Conservation (phyloP, 2,797 vertebrate species). For the Alca torda region DNA sequence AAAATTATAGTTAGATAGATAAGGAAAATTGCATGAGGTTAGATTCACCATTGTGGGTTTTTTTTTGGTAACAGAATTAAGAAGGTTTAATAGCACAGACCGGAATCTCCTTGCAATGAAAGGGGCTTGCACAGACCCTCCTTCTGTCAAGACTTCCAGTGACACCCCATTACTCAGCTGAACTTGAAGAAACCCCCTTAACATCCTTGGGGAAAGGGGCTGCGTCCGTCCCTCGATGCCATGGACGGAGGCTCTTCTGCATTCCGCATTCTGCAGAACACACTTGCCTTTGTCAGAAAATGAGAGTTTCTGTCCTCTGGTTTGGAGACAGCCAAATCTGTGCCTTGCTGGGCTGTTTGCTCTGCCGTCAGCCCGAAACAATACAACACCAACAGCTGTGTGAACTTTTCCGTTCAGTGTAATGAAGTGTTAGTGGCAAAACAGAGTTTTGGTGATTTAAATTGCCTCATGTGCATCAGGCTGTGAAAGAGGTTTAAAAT, state of each 20-base stretch:
- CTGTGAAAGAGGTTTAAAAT: conserved; percentile 49
- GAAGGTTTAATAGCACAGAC: not conserved
- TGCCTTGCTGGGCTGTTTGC: not conserved
- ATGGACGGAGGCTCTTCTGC: not conserved
- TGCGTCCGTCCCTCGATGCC: fast-evolving
- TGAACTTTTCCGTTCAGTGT: conserved; percentile 10
- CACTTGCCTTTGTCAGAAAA: not conserved
- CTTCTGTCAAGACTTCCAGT: not conserved
- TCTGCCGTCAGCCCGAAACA: not conserved
- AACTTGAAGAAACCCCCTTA: not conserved
- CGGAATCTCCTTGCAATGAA: not conserved
- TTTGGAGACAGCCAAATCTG: not conserved
- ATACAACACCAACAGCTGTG: conserved; percentile 8
- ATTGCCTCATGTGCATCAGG: conserved; percentile 13
- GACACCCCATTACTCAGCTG: not conserved
- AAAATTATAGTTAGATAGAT: not conserved
- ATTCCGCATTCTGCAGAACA: not conserved
- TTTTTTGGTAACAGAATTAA: not conserved
- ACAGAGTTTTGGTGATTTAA: not conserved
- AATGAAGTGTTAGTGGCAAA: conserved; percentile 19
- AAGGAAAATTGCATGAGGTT: not conserved
- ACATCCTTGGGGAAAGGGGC: not conserved
- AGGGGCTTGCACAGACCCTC: not conserved
- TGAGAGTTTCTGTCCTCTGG: not conserved
- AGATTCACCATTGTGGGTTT: not conserved